phyloP scores from a whole-genome alignment of 1,140 invertebrate species.

The Lethrus apterus region DNA sequence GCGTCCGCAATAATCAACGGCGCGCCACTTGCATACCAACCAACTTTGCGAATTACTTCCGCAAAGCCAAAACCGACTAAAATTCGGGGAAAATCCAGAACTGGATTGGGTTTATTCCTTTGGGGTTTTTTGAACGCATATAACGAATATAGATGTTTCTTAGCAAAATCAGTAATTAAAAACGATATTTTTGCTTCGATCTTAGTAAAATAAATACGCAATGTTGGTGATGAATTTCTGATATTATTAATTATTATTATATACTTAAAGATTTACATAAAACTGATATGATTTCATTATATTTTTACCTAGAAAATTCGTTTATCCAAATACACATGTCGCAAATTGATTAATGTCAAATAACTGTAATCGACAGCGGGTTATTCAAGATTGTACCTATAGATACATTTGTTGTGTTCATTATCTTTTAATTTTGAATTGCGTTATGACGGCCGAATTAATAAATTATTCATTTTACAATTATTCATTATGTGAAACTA shows the following conservation, averaged over 20 bases:
- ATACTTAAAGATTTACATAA: too few species aligned
- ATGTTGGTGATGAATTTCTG: not conserved
- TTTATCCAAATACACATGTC: too few species aligned
- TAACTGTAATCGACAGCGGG: not conserved
- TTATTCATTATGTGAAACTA: conserved; percentile 11
- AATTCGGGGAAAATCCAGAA: not conserved
- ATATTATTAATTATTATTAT: too few species aligned
- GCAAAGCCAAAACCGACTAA: not conserved
- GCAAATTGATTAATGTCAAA: not conserved
- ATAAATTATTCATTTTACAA: conserved; percentile 13
- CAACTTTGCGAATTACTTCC: conserved; percentile 6
- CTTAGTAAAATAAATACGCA: too few species aligned
- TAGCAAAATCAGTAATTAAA: too few species aligned
- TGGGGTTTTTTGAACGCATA: too few species aligned
- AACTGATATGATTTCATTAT: too few species aligned
- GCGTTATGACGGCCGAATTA: not conserved
- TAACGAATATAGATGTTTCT: too few species aligned
- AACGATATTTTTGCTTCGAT: too few species aligned
- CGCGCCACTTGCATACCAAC: conserved; percentile 19
- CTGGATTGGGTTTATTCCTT: too few species aligned
- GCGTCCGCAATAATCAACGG: conserved; percentile 24
- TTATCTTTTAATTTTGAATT: not conserved
- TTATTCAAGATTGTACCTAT: conserved; percentile 4
- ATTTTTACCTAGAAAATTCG: too few species aligned
- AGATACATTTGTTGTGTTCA: conserved; percentile 1